Conservation (phyloP, 2,113 vertebrate species). For the Ranitomeya variabilis region DNA sequence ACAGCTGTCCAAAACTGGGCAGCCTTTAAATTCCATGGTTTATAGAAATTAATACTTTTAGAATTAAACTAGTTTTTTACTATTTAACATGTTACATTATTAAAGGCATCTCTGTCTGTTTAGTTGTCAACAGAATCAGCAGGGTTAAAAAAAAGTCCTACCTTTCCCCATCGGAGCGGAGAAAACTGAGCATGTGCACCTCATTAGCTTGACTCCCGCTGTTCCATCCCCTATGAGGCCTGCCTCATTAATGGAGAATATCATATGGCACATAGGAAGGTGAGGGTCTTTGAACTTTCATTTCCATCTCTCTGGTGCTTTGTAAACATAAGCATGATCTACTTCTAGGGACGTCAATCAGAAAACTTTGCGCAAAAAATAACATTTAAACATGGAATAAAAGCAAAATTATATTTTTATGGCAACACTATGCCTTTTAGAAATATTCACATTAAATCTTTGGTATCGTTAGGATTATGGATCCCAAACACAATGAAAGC, state of each 20-base stretch:
- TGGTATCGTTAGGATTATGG: background rate
- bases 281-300: conserved; percentile 44
- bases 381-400: background rate
- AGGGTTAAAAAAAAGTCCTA: conserved; percentile 30
- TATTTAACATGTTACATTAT: background rate
- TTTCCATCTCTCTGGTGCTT: background rate
- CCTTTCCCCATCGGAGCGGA: background rate
- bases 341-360: background rate
- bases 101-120: background rate
- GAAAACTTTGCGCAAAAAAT: background rate
- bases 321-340: conserved; percentile 23
- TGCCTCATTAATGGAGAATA: conserved; percentile 52
- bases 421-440: background rate
- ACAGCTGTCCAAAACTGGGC: too few species aligned
- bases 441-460: background rate
- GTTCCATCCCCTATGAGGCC: conserved; percentile 18
- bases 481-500: background rate
- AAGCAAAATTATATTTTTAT: background rate
- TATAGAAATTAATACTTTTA: background rate
- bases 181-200: conserved; percentile 21
- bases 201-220: conserved; percentile 50
- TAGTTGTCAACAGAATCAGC: background rate
- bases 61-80: background rate
- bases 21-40: background rate
- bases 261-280: conserved; percentile 29